Evolutionary conservation across 1,140 invertebrate genomes (phyloP).

Genomic region (Drosophila sp.): DNA sequence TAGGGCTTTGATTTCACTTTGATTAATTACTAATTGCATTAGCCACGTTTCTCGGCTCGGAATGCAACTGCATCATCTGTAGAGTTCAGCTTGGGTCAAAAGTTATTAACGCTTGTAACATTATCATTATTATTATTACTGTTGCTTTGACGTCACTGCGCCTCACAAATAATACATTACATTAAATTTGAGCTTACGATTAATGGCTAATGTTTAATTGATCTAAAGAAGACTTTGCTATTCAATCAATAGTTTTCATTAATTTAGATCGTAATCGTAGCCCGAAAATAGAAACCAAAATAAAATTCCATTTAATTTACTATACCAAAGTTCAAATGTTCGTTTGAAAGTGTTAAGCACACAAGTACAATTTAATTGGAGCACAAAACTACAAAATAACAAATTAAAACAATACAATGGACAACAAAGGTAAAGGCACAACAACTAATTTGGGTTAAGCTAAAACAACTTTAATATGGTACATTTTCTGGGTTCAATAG

Average conservation of each 20-base stretch:
- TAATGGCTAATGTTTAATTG: constrained; percentile 50
- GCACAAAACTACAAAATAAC: constrained; percentile 7
- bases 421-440: constrained; percentile 12
- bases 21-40: constrained; percentile 50
- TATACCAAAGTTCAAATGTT: constrained; percentile 53
- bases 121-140: constrained; percentile 2
- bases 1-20: constrained; percentile 35
- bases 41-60: not conserved
- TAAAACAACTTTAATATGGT: not conserved
- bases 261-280: constrained; percentile 22
- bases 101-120: constrained; percentile 29
- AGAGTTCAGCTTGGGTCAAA: constrained; percentile 37
- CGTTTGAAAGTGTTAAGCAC: constrained; percentile 45
- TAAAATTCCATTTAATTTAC: constrained; percentile 41
- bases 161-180: constrained; percentile 24
- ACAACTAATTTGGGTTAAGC: constrained; percentile 15
- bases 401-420: not conserved
- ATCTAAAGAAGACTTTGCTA: constrained; percentile 48
- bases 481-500: not conserved
- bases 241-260: constrained; percentile 34
- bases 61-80: constrained; percentile 15
- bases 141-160: constrained; percentile 37
- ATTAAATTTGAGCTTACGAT: constrained; percentile 25
- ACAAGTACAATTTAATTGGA: constrained; percentile 56
- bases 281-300: constrained; percentile 10